Conservation (phyloP, 2,888 invertebrate species). For the Platycheirus rosarum region DNA sequence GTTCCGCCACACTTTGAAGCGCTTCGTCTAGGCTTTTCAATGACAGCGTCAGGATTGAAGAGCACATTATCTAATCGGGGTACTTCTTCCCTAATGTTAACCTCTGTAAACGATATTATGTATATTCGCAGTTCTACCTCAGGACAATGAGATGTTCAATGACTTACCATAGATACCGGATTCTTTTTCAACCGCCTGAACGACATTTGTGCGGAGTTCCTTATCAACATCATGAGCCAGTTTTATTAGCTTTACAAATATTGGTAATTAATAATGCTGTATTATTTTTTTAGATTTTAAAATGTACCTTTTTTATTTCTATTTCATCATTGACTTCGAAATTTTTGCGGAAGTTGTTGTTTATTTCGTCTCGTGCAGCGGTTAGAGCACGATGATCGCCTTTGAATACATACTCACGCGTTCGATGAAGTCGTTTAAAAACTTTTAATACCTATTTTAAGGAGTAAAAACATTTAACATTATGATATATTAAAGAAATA, state of each 20-base stretch:
- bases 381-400: slow-evolving; percentile 86
- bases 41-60: slow-evolving; percentile 84
- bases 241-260: slow-evolving; percentile 85
- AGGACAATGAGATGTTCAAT: too few relatives aligned
- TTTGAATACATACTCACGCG: slow-evolving; percentile 86
- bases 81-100: slow-evolving; percentile 79
- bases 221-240: slow-evolving; percentile 87
- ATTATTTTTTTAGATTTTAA: not conserved
- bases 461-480: not conserved
- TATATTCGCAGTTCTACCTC: too few relatives aligned
- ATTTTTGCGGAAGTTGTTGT: slow-evolving; percentile 89
- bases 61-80: slow-evolving; percentile 85
- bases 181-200: slow-evolving; percentile 88
- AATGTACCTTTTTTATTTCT: slow-evolving; percentile 86
- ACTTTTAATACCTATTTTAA: slow-evolving; percentile 85
- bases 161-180: slow-evolving; percentile 87
- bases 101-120: slow-evolving; percentile 73
- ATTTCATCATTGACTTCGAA: slow-evolving; percentile 85
- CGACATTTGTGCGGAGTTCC: slow-evolving; percentile 88
- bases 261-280: not conserved
- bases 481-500: slow-evolving; percentile 1
- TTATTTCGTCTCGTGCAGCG: slow-evolving; percentile 88
- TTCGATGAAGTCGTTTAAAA: slow-evolving; percentile 89
- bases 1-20: slow-evolving; percentile 76
- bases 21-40: slow-evolving; percentile 78